Percentiles rank a stretch among this genome's conserved stretches.
Conservation (phyloP, 2,888 invertebrate genomes). For the Maniola hyperantus region DNA sequence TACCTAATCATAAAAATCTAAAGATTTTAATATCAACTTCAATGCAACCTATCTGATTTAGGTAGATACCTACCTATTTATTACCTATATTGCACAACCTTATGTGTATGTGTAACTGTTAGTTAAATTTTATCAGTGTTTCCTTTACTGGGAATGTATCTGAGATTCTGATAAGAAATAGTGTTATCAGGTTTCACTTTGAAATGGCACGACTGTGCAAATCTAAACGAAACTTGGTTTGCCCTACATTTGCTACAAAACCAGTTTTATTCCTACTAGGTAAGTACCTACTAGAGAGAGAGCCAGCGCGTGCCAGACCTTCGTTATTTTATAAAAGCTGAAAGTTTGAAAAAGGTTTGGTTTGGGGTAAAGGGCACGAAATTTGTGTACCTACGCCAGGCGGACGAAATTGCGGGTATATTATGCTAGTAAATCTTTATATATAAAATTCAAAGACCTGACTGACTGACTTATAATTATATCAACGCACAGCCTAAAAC, state of each 20-base stretch:
- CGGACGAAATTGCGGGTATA: too few species aligned
- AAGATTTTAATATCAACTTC: background rate
- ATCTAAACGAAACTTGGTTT: conserved; percentile 15
- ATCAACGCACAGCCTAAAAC: too few species aligned
- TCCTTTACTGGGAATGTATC: conserved; percentile 22
- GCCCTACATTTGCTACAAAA: background rate
- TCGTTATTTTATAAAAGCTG: too few species aligned
- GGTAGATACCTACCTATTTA: too few species aligned
- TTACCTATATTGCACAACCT: background rate
- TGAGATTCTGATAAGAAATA: conserved; percentile 52
- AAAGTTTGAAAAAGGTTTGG: too few species aligned
- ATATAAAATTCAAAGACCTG: too few species aligned
- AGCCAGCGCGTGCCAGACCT: too few species aligned
- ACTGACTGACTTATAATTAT: too few species aligned
- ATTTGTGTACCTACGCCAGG: too few species aligned
- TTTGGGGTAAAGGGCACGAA: too few species aligned
- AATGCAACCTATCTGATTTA: conserved; percentile 1
- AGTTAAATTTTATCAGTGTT: conserved; percentile 31
- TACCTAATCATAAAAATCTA: background rate
- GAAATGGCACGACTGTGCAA: conserved; percentile 36
- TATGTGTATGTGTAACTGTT: conserved; percentile 14
- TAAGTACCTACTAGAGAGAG: background rate
- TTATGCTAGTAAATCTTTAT: too few species aligned
- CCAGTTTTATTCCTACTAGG: background rate
- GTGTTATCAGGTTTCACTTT: conserved; percentile 52